Conservation (phyloP, 2,113 vertebrate species). For the Scomber colias region DNA sequence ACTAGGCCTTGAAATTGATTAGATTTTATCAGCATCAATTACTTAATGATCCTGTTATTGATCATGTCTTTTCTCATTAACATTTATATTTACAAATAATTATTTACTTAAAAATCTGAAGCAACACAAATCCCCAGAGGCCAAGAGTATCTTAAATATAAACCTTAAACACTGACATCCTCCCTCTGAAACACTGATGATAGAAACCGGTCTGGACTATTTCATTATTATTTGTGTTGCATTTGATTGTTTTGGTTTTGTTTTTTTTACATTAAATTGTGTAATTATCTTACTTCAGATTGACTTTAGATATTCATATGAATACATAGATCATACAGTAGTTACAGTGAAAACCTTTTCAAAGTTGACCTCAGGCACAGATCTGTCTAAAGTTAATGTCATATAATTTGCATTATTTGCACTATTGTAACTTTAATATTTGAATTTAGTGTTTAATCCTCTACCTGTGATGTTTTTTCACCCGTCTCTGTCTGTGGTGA, state of each 20-base stretch:
- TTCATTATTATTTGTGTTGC: background rate
- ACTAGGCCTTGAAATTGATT: constrained; percentile 1
- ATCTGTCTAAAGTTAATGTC: too few species aligned
- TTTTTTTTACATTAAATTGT: background rate
- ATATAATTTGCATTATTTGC: too few species aligned
- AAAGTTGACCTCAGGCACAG: too few species aligned
- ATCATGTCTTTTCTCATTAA: constrained; percentile 28
- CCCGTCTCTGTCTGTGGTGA: background rate
- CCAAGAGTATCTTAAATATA: background rate
- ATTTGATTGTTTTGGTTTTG: too few species aligned
- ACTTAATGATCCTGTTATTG: constrained; percentile 23
- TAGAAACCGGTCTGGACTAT: too few species aligned
- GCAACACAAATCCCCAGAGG: constrained; percentile 1
- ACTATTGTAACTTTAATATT: background rate
- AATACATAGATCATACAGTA: too few species aligned
- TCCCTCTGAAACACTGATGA: too few species aligned
- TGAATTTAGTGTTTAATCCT: background rate
- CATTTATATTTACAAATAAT: background rate
- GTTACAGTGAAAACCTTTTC: too few species aligned
- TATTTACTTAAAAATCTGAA: constrained; percentile 1
- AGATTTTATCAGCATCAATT: constrained; percentile 30
- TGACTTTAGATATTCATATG: too few species aligned
- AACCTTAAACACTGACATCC: too few species aligned
- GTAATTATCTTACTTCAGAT: background rate
- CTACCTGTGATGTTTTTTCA: background rate